phyloP scores from a whole-genome alignment of 2,113 vertebrate species.

The Oreochromis aureus region DNA sequence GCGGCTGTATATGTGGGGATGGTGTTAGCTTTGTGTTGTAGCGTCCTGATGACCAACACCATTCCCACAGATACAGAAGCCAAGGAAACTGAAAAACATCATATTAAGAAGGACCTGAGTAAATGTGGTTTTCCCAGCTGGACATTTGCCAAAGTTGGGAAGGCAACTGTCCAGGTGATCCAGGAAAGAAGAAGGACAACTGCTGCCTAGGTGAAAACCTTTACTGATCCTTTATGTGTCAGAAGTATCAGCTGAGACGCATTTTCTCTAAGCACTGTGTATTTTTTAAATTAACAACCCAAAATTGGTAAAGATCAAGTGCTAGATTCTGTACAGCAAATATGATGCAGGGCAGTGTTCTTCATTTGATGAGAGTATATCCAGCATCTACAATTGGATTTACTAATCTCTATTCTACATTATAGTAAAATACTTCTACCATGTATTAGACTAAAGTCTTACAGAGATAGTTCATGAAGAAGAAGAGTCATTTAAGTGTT shows the following conservation, averaged over 20 bases:
- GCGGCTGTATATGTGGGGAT: not conserved
- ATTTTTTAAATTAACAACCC: not conserved
- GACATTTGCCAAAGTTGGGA: not conserved
- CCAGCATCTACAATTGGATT: not conserved
- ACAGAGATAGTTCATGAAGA: not conserved
- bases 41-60: not conserved
- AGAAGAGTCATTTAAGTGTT: not conserved
- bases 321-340: not conserved
- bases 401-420: not conserved
- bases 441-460: not conserved
- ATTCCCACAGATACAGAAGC: not conserved
- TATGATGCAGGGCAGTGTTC: not conserved
- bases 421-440: not conserved
- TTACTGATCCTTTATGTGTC: not conserved
- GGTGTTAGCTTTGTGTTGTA: not conserved
- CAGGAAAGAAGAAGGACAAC: not conserved
- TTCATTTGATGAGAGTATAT: not conserved
- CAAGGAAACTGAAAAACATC: not conserved
- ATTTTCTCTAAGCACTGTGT: not conserved
- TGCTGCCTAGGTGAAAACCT: not conserved
- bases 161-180: not conserved
- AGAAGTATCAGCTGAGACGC: not conserved
- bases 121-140: not conserved
- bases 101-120: not conserved
- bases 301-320: not conserved